A percentile compares a stretch with the other conserved stretches of the same genome.
Conservation (phyloP, 2,888 invertebrate genomes). For the Acrocyrtus sp. region DNA sequence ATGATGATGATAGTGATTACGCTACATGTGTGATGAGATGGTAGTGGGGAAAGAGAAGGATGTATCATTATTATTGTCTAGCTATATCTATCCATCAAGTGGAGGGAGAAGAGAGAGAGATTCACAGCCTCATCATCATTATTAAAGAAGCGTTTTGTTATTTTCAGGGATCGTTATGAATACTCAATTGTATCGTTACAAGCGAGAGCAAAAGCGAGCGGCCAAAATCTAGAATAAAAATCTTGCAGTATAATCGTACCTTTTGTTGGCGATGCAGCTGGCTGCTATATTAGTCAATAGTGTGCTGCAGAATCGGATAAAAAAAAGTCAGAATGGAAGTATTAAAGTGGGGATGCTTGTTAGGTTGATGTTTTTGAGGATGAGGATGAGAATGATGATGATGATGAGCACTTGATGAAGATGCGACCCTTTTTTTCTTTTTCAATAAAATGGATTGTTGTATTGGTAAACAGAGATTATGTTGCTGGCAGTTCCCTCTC, state of each 20-base stretch:
- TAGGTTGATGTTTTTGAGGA: too few relatives aligned
- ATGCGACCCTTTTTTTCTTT: slow-evolving; percentile 40
- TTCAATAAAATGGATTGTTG: too few relatives aligned
- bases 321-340: slow-evolving; percentile 7
- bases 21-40: too few relatives aligned
- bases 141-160: slow-evolving; percentile 24
- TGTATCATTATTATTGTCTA: slow-evolving; percentile 19
- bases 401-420: slow-evolving; percentile 44
- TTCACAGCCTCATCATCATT: slow-evolving; percentile 42
- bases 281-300: too few relatives aligned
- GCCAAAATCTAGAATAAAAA: not conserved
- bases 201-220: slow-evolving; percentile 15
- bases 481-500: too few relatives aligned
- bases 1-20: too few relatives aligned
- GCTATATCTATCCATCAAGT: slow-evolving; percentile 27
- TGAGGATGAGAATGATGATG: slow-evolving; percentile 1
- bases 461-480: too few relatives aligned
- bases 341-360: not conserved
- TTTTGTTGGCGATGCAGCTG: slow-evolving; percentile 16
- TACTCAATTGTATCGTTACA: slow-evolving; percentile 43
- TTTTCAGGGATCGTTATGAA: slow-evolving; percentile 46
- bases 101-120: slow-evolving; percentile 17
- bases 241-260: slow-evolving; percentile 22
- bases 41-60: slow-evolving; percentile 12
- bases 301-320: slow-evolving; percentile 22